These are phyloP conservation scores for Lamellibrachia columna DNA, from an alignment of 2,888 invertebrate species.

Conservation along the genomic window DNA sequence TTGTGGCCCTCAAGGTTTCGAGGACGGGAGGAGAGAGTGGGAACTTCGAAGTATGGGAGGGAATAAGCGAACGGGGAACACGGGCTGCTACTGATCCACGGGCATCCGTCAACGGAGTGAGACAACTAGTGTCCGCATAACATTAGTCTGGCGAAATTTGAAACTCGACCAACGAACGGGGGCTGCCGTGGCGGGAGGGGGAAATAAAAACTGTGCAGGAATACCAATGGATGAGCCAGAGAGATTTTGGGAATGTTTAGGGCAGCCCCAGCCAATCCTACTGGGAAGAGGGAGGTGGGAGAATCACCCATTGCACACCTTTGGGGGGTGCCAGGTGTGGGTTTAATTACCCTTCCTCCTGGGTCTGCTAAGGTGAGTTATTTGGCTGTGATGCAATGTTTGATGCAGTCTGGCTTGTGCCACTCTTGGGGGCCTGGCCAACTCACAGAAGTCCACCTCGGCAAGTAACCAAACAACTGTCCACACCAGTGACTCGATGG, in stretches of 20 bases:
- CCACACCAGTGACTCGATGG: neutral
- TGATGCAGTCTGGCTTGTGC: neutral
- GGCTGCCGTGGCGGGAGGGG: neutral
- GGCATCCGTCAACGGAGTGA: neutral
- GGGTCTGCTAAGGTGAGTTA: neutral
- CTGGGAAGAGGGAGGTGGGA: neutral
- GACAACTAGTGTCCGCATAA: neutral
- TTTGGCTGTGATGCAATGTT: neutral
- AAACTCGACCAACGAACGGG: neutral
- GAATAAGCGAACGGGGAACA: neutral
- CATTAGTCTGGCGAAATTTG: neutral
- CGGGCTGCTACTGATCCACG: neutral
- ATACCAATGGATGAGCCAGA: neutral
- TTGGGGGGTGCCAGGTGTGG: conserved; percentile 10
- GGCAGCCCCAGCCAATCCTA: neutral
- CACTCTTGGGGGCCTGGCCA: neutral
- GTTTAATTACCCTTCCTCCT: neutral
- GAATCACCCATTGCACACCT: neutral
- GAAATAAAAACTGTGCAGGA: neutral
- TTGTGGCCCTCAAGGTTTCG: neutral
- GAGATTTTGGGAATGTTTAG: conserved; percentile 8
- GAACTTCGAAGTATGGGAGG: neutral
- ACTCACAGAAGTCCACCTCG: neutral
- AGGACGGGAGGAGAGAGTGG: neutral
- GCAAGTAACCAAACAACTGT: neutral